A percentile compares a stretch with the other conserved stretches of the same genome.
These are phyloP conservation scores for Phyllostomus discolor DNA, from an alignment of 2,113 vertebrate genomes.

Conservation along the genomic window DNA sequence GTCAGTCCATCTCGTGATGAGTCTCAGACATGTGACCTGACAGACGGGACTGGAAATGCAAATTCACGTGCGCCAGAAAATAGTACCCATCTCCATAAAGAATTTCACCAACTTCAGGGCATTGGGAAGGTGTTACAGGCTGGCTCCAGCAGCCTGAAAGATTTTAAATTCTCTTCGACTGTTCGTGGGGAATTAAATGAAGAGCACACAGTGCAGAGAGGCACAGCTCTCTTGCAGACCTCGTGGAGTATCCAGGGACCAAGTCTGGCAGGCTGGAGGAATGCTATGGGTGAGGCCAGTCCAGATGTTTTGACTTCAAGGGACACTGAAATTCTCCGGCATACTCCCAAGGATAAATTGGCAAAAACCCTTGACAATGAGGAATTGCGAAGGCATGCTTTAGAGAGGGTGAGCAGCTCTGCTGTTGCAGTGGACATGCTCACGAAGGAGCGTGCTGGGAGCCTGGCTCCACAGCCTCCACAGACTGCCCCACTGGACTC, in stretches of 20 bases:
- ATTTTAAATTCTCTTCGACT: conserved; percentile 61
- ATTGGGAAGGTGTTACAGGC: conserved; percentile 59
- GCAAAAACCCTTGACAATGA: conserved; percentile 77
- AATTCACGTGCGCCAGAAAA: conserved; percentile 57
- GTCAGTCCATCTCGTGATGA: neutral
- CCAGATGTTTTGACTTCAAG: conserved; percentile 68
- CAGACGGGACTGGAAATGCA: conserved; percentile 68
- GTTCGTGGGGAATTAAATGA: conserved; percentile 56
- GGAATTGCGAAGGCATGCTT: conserved; percentile 78
- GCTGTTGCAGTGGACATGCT: conserved; percentile 59
- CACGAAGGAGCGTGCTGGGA: conserved; percentile 60
- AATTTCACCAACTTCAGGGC: conserved; percentile 64
- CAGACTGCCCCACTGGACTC: conserved; percentile 62
- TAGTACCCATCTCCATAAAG: conserved; percentile 45
- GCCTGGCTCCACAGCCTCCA: conserved; percentile 1
- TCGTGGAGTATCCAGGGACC: conserved; percentile 68
- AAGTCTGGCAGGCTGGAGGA: conserved; percentile 74
- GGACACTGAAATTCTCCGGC: conserved; percentile 65
- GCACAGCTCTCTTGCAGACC: conserved; percentile 54
- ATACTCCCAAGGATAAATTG: conserved; percentile 74
- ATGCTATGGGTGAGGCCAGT: conserved; percentile 65
- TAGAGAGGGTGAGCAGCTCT: conserved; percentile 72
- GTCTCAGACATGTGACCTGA: conserved; percentile 45
- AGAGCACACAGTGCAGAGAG: conserved; percentile 39
- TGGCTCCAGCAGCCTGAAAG: conserved; percentile 51